phyloP scores from a whole-genome alignment of 2,797 vertebrate species.

The Ispidina lecontei region DNA sequence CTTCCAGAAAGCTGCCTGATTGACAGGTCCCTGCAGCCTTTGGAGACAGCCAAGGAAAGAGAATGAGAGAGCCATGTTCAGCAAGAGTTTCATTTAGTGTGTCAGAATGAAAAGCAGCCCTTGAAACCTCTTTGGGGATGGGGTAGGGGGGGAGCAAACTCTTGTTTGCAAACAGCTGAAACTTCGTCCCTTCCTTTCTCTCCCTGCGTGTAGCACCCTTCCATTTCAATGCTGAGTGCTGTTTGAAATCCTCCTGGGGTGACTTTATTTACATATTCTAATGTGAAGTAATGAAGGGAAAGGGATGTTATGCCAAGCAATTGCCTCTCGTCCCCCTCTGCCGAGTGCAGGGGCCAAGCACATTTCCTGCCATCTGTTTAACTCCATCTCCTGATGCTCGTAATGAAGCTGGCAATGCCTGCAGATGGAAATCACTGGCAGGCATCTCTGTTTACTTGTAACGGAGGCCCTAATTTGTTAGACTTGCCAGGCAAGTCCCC shows the following conservation, averaged over 20 bases:
- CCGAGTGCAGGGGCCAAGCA: conserved; percentile 62
- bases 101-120: conserved; percentile 39
- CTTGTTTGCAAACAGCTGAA: conserved; percentile 25
- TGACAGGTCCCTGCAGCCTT: conserved; percentile 19
- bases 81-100: neutral
- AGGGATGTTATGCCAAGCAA: conserved; percentile 42
- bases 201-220: neutral
- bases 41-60: neutral
- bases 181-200: neutral
- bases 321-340: conserved; percentile 50
- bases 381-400: conserved; percentile 64
- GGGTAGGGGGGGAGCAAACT: neutral
- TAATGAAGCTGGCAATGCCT: conserved; percentile 68
- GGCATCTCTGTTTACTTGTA: conserved; percentile 70
- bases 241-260: conserved; percentile 39
- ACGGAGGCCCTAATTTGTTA: conserved; percentile 69
- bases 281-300: conserved; percentile 67
- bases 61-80: neutral
- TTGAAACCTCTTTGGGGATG: conserved; percentile 11
- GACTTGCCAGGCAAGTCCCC: conserved; percentile 67
- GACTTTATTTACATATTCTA: conserved; percentile 68
- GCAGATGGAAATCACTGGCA: conserved; percentile 73
- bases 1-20: neutral
- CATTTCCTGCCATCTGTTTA: conserved; percentile 75
- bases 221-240: conserved; percentile 45